Evolutionary conservation across 2,888 invertebrate genomes (phyloP).

Genomic region (Odontocolon sp.): DNA sequence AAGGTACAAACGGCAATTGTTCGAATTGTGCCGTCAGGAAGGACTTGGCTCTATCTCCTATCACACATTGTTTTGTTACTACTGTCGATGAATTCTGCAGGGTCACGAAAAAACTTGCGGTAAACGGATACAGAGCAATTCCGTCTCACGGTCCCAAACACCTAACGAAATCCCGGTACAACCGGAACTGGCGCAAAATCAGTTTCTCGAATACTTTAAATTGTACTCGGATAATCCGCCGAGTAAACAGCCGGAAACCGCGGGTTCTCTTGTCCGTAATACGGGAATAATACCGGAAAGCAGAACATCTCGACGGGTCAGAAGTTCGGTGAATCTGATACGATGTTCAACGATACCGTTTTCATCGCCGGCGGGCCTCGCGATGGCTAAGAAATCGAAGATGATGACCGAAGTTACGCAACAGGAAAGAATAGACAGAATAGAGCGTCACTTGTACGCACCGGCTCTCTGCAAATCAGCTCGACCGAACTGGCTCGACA

Average conservation of each 20-base stretch:
- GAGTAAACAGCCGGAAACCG: conserved; percentile 1
- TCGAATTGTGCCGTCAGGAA: background rate
- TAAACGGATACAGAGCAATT: conserved; percentile 76
- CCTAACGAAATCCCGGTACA: conserved; percentile 67
- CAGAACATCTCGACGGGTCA: conserved; percentile 79
- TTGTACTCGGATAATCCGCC: conserved; percentile 71
- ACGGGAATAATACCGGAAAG: conserved; percentile 52
- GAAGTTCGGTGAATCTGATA: conserved; percentile 80
- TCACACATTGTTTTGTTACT: conserved; percentile 23
- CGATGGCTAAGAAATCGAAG: conserved; percentile 82
- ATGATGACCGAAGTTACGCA: conserved; percentile 80
- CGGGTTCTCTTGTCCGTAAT: conserved; percentile 18
- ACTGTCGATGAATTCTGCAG: conserved; percentile 69
- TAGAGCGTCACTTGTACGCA: conserved; percentile 82
- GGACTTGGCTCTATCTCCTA: background rate
- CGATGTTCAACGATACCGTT: conserved; percentile 82
- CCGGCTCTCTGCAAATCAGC: conserved; percentile 75
- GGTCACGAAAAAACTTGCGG: conserved; percentile 82
- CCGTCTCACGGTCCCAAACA: conserved; percentile 80
- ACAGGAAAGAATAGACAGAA: conserved; percentile 82
- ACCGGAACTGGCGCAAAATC: conserved; percentile 74
- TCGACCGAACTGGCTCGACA: conserved; percentile 76
- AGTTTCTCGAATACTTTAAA: conserved; percentile 82
- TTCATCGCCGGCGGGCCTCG: conserved; percentile 82
- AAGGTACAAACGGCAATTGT: conserved; percentile 78